Percentiles rank a stretch among this genome's conserved stretches.
Conservation (phyloP, 2,888 invertebrate species). For the Noctua janthina region DNA sequence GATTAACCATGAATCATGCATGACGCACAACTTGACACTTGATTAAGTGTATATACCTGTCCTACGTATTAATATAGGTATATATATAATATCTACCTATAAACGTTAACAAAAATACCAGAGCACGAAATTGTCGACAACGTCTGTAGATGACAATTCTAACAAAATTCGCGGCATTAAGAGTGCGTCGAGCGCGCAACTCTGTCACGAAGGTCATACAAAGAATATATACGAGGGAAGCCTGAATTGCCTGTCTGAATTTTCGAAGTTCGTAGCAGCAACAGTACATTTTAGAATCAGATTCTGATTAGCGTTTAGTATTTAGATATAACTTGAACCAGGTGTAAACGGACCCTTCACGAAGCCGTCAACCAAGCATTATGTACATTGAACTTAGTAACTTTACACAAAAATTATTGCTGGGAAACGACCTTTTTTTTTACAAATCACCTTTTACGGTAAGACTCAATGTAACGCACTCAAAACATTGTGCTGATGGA, state of each 20-base stretch:
- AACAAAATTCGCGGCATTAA: neutral
- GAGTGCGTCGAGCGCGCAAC: neutral
- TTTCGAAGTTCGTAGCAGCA: neutral
- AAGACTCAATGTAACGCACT: no score
- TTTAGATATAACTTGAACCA: neutral
- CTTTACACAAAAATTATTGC: no score
- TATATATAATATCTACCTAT: no score
- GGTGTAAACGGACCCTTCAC: no score
- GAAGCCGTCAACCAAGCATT: no score
- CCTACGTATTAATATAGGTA: neutral
- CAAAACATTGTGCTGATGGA: no score
- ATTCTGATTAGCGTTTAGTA: neutral
- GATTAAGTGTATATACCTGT: conserved; percentile 40
- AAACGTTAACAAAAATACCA: neutral
- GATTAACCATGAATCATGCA: conserved; percentile 37
- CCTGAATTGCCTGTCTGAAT: neutral
- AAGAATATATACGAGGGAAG: neutral
- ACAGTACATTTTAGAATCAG: neutral
- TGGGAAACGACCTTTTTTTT: no score
- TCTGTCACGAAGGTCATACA: neutral
- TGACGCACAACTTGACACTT: conserved; percentile 29
- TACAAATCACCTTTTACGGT: no score
- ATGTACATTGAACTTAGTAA: no score
- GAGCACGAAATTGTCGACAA: neutral
- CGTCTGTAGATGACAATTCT: neutral